These are phyloP conservation scores for Microcebus murinus DNA, from an alignment of 2,113 vertebrate genomes.

Conservation along the genomic window DNA sequence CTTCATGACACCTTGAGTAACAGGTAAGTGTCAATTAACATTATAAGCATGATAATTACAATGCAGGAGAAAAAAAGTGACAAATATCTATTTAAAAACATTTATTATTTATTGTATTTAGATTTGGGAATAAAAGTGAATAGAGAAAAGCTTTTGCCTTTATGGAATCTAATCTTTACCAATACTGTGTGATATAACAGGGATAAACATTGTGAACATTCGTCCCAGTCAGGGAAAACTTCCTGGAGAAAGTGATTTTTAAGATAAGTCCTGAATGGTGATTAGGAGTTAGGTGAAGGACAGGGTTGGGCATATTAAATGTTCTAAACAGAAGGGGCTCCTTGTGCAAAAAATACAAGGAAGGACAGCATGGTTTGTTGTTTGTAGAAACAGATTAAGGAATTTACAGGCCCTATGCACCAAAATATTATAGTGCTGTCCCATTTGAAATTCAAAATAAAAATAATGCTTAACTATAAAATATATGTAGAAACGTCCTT, in stretches of 20 bases:
- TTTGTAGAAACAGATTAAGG: background rate
- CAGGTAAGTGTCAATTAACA: background rate
- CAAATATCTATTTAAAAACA: background rate
- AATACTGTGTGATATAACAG: background rate
- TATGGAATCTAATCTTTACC: background rate
- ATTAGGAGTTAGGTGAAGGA: background rate
- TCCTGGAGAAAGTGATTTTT: background rate
- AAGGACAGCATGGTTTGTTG: background rate
- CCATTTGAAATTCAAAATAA: conserved; percentile 38
- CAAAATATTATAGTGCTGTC: background rate
- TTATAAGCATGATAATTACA: background rate
- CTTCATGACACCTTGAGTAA: background rate
- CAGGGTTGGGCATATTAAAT: background rate
- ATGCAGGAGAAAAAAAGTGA: background rate
- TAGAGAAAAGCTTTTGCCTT: conserved; percentile 28
- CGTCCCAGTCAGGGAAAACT: background rate
- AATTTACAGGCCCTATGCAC: background rate
- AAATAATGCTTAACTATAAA: background rate
- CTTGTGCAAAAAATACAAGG: background rate
- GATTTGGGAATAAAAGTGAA: conserved; percentile 11
- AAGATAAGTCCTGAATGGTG: background rate
- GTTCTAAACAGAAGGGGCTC: background rate
- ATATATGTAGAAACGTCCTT: background rate
- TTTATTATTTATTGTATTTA: background rate
- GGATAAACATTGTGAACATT: background rate